These are phyloP conservation scores for Psittacula derbiana DNA, from an alignment of 2,797 vertebrate genomes.

Conservation along the genomic window DNA sequence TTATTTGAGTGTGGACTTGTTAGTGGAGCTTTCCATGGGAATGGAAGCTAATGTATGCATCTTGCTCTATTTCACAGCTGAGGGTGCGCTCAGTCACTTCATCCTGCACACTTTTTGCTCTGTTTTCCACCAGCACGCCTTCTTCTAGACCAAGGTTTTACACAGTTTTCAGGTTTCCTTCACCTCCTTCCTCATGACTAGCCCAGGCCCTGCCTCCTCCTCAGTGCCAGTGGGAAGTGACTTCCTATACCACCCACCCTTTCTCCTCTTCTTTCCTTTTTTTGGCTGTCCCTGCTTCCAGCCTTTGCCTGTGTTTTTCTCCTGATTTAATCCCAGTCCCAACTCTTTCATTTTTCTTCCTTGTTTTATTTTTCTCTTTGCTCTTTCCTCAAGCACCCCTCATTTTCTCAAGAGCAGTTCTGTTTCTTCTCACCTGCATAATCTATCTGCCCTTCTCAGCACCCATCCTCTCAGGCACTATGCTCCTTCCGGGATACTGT, in stretches of 20 bases:
- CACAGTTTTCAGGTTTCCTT: neutral
- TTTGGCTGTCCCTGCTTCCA: neutral
- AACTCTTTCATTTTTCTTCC: neutral
- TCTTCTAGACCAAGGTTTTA: neutral
- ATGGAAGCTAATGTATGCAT: neutral
- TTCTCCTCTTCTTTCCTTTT: neutral
- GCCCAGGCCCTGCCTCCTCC: neutral
- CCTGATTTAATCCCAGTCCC: neutral
- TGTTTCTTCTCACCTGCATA: neutral
- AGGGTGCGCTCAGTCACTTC: neutral
- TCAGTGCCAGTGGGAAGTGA: neutral
- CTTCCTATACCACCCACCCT: neutral
- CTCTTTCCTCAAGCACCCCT: neutral
- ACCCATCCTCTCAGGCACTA: neutral
- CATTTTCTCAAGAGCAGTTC: neutral
- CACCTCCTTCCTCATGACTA: neutral
- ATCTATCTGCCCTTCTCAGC: neutral
- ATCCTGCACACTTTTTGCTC: neutral
- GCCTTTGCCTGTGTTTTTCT: neutral
- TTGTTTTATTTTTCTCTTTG: neutral
- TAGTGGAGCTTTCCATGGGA: neutral
- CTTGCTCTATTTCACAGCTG: neutral
- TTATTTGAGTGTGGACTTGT: fast-evolving
- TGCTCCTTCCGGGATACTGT: neutral
- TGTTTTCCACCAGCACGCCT: neutral